Conservation (phyloP, 2,113 vertebrate species). For the Tachuris rubrigastra region DNA sequence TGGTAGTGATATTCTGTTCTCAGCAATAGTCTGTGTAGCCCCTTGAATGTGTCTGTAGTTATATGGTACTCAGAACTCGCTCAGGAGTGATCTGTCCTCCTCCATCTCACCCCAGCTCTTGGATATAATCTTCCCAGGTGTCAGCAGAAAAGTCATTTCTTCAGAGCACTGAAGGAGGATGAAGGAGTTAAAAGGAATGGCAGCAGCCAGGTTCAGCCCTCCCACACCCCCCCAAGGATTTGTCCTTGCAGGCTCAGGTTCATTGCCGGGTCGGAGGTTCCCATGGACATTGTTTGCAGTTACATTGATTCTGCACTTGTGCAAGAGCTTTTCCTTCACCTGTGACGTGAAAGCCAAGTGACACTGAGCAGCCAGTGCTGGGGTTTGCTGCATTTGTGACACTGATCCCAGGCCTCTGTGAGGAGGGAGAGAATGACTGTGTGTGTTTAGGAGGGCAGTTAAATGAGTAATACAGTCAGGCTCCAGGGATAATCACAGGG, state of each 20-base stretch:
- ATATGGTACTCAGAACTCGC: background rate
- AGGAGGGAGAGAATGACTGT: background rate
- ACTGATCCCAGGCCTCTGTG: background rate
- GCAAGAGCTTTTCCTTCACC: background rate
- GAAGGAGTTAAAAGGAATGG: background rate
- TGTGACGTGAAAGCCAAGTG: background rate
- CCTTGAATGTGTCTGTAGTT: background rate
- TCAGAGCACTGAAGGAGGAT: background rate
- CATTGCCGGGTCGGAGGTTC: background rate
- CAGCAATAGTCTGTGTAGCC: background rate
- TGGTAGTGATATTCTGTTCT: background rate
- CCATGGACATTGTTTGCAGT: accelerated
- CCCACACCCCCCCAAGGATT: background rate
- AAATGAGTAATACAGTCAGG: background rate
- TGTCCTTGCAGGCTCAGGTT: background rate
- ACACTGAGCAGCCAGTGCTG: background rate
- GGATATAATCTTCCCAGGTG: background rate
- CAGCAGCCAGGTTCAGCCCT: background rate
- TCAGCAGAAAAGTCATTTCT: background rate
- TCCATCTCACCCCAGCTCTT: background rate
- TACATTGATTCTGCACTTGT: background rate
- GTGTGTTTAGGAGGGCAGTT: background rate
- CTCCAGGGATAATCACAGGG: background rate
- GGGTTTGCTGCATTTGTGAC: background rate
- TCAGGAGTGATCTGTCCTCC: background rate